Conservation (phyloP, 2,888 invertebrate species). For the Ophioninae sp. region DNA sequence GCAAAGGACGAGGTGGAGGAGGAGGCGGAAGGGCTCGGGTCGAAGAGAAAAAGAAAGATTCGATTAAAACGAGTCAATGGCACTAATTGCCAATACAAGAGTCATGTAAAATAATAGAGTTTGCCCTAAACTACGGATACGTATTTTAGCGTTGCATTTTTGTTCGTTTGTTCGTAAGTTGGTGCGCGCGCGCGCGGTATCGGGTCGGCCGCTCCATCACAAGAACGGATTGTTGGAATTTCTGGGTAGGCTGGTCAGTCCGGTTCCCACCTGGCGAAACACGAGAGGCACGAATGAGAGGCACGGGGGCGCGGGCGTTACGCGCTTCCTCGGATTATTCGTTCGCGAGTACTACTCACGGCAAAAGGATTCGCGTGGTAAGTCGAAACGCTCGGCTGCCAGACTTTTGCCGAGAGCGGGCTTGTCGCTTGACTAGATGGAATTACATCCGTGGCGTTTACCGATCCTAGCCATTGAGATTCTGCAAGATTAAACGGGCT, state of each 20-base stretch:
- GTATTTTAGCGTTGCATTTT: constrained; percentile 74
- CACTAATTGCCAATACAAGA: constrained; percentile 76
- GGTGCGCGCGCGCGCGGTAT: constrained; percentile 66
- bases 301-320: no score
- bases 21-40: constrained; percentile 46
- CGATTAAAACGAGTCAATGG: constrained; percentile 69
- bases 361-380: constrained; percentile 81
- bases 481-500: constrained; percentile 68
- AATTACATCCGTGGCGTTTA: constrained; percentile 77
- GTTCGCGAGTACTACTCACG: constrained; percentile 69
- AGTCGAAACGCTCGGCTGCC: constrained; percentile 78
- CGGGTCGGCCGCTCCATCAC: constrained; percentile 79
- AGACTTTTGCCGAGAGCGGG: constrained; percentile 77
- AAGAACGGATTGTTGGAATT: constrained; percentile 85
- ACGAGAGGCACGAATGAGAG: neutral
- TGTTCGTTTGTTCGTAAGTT: constrained; percentile 73
- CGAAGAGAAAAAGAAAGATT: constrained; percentile 67
- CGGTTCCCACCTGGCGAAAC: constrained; percentile 75
- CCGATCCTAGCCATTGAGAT: constrained; percentile 76
- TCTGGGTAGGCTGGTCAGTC: constrained; percentile 77
- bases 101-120: constrained; percentile 76
- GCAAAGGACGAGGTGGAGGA: constrained; percentile 13
- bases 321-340: neutral
- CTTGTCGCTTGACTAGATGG: constrained; percentile 79
- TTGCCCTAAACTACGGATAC: constrained; percentile 74